phyloP scores from a whole-genome alignment of 2,113 vertebrate species.

The Oncorhynchus nerka region DNA sequence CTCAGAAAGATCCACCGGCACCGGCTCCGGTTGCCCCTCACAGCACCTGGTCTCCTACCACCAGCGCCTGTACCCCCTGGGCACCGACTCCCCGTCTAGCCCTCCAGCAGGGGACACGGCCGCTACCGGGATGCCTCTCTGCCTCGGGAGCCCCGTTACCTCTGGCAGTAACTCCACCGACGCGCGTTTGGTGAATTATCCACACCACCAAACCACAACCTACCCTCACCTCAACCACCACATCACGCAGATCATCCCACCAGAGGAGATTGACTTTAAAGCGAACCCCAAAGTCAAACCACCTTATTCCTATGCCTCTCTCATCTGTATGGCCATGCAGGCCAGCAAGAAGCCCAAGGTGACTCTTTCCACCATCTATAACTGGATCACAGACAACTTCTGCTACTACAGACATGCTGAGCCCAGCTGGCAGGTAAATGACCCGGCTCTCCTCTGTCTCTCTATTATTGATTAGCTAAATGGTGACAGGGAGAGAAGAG shows the following conservation, averaged over 20 bases:
- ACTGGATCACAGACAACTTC: constrained; percentile 86
- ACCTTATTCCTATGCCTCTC: constrained; percentile 82
- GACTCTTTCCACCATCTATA: constrained; percentile 83
- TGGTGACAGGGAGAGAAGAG: constrained; percentile 34
- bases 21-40: constrained; percentile 53
- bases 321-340: constrained; percentile 87
- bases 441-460: constrained; percentile 19
- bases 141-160: constrained; percentile 71
- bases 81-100: constrained; percentile 77
- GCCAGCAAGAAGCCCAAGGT: constrained; percentile 83
- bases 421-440: constrained; percentile 85
- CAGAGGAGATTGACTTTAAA: constrained; percentile 77
- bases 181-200: constrained; percentile 41
- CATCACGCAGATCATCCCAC: constrained; percentile 59
- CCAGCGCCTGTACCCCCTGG: constrained; percentile 59
- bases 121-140: constrained; percentile 70
- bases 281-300: constrained; percentile 79
- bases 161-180: constrained; percentile 63
- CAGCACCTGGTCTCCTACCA: constrained; percentile 63
- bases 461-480: constrained; percentile 65
- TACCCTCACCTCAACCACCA: constrained; percentile 39
- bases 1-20: constrained; percentile 64
- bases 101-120: constrained; percentile 81
- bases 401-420: constrained; percentile 85
- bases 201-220: constrained; percentile 36